Percentiles rank a stretch among this genome's conserved stretches.
Conservation (phyloP, 2,797 vertebrate species). For the Labeo calbasu region DNA sequence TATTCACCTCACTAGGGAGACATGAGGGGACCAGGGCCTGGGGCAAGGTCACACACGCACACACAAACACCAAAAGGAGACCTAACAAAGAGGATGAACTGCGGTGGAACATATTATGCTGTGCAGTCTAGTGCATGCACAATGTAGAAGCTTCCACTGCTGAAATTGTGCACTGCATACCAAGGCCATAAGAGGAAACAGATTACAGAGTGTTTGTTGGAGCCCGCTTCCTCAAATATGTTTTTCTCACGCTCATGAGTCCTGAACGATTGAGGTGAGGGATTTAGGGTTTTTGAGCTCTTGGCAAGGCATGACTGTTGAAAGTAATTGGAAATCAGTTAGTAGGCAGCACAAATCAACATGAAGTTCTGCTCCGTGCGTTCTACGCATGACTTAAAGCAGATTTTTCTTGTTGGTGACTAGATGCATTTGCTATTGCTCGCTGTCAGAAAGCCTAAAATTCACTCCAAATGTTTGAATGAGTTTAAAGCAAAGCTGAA, state of each 20-base stretch:
- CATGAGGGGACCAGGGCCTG: slow-evolving; percentile 15
- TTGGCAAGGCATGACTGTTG: slow-evolving; percentile 32
- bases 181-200: slow-evolving; percentile 33
- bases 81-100: slow-evolving; percentile 32
- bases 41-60: slow-evolving; percentile 43
- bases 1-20: slow-evolving; percentile 41
- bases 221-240: slow-evolving; percentile 30
- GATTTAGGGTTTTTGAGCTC: slow-evolving; percentile 37
- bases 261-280: slow-evolving; percentile 31
- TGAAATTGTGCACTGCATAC: slow-evolving; percentile 24
- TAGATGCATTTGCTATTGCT: slow-evolving; percentile 12
- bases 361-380: neutral
- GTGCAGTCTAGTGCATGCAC: slow-evolving; percentile 28
- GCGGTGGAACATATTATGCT: slow-evolving; percentile 23
- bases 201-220: slow-evolving; percentile 34
- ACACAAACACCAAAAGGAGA: slow-evolving; percentile 9
- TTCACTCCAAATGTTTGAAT: neutral
- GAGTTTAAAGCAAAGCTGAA: neutral
- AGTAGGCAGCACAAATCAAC: slow-evolving; percentile 38
- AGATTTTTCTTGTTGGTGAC: slow-evolving; percentile 32
- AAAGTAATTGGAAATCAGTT: slow-evolving; percentile 50
- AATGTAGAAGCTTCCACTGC: slow-evolving; percentile 24
- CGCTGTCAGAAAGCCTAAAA: neutral
- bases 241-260: slow-evolving; percentile 45
- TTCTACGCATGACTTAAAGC: neutral